Percentiles rank a stretch among this genome's conserved stretches.
Conservation (phyloP, 2,797 vertebrate genomes). For the Platalea minor region DNA sequence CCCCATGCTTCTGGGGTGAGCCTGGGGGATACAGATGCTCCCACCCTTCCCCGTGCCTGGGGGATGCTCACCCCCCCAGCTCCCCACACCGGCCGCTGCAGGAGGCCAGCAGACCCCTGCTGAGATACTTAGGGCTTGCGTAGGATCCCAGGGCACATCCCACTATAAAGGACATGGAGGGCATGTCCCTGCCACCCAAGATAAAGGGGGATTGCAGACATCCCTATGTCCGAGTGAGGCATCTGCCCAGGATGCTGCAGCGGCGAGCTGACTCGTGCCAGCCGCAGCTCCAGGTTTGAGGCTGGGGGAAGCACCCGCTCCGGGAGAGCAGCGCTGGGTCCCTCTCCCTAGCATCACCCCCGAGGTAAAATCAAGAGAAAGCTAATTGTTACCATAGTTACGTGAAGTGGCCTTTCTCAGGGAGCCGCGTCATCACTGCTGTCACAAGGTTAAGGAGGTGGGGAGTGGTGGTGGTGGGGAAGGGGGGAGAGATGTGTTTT, state of each 20-base stretch:
- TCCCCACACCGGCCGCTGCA: not conserved
- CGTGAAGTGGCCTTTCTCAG: slow-evolving; percentile 74
- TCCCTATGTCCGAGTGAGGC: rapidly evolving
- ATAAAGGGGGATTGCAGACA: not conserved
- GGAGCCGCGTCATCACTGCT: slow-evolving; percentile 72
- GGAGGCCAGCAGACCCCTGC: not conserved
- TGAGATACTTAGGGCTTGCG: not conserved
- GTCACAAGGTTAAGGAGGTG: slow-evolving; percentile 74
- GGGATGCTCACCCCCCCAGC: not conserved
- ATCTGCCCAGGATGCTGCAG: not conserved
- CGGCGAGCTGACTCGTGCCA: rapidly evolving
- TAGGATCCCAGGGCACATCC: not conserved
- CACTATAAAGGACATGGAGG: not conserved
- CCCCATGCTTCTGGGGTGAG: not conserved
- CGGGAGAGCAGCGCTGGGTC: slow-evolving; percentile 9
- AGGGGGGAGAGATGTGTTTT: slow-evolving; percentile 61
- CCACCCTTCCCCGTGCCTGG: not conserved
- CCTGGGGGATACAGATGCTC: not conserved
- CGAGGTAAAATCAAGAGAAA: slow-evolving; percentile 71
- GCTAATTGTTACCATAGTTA: slow-evolving; percentile 80
- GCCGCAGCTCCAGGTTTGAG: not conserved
- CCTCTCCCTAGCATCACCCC: slow-evolving; percentile 39
- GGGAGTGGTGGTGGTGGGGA: slow-evolving; percentile 61
- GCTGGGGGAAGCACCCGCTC: not conserved
- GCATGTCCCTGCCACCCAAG: not conserved